These are phyloP conservation scores for Prunella strophiata DNA, from an alignment of 2,797 vertebrate genomes.

Conservation along the genomic window DNA sequence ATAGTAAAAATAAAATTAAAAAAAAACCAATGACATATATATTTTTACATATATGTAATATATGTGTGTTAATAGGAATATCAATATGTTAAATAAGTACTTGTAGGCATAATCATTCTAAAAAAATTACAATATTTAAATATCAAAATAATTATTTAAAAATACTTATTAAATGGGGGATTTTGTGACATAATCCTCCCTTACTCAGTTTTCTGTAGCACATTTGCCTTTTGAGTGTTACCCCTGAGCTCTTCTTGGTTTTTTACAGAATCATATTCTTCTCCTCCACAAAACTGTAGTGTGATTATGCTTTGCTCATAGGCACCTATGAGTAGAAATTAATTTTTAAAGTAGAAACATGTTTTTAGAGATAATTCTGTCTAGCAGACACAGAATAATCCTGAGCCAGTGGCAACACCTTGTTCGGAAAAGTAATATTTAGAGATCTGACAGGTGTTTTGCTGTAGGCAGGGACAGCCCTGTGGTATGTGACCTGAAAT, in stretches of 20 bases:
- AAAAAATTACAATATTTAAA: neutral
- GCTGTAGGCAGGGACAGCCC: neutral
- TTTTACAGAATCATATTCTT: neutral
- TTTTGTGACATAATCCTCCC: neutral
- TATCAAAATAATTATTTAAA: neutral
- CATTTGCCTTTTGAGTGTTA: neutral
- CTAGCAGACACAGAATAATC: neutral
- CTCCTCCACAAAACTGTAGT: neutral
- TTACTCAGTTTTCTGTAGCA: neutral
- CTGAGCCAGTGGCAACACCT: neutral
- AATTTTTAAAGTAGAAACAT: neutral
- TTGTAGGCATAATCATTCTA: neutral
- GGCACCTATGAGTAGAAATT: neutral
- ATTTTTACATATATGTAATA: neutral
- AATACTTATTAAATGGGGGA: neutral
- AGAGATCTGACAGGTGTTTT: neutral
- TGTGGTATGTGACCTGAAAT: neutral
- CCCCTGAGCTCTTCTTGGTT: neutral
- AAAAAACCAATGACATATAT: neutral
- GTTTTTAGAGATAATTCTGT: neutral
- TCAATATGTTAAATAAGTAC: neutral
- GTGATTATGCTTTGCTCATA: neutral
- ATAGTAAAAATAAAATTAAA: neutral
- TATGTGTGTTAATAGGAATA: neutral
- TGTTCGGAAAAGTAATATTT: neutral